Evolutionary conservation across 1,140 invertebrate genomes (phyloP).

Genomic region (Phortica variegata): DNA sequence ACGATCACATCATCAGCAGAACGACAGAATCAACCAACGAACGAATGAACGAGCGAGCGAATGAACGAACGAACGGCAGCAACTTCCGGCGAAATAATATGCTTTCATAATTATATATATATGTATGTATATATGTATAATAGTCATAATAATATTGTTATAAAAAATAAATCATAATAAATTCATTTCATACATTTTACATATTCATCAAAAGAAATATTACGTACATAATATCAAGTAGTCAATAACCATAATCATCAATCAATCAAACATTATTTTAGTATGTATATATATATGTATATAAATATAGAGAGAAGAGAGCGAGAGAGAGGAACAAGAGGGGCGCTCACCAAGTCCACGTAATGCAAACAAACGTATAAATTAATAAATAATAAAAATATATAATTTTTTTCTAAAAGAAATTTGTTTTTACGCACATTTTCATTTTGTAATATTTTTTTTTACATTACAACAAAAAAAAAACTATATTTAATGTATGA

Average conservation of each 20-base stretch:
- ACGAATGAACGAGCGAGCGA: slow-evolving; percentile 34
- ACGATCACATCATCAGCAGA: slow-evolving; percentile 50
- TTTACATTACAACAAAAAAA: neutral
- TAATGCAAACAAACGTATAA: slow-evolving; percentile 36
- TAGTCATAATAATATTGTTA: slow-evolving; percentile 26
- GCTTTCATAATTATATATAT: slow-evolving; percentile 4
- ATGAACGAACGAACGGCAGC: slow-evolving; percentile 18
- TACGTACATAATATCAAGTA: slow-evolving; percentile 38
- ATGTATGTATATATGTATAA: slow-evolving; percentile 14
- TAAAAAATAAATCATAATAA: slow-evolving; percentile 48
- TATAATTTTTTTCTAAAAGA: slow-evolving; percentile 3
- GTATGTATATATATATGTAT: slow-evolving; percentile 35
- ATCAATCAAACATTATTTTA: slow-evolving; percentile 33
- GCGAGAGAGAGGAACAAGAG: slow-evolving; percentile 34
- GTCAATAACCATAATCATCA: slow-evolving; percentile 43
- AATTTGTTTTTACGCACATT: neutral
- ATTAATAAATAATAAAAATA: slow-evolving; percentile 11
- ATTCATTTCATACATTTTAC: slow-evolving; percentile 52
- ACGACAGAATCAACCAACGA: slow-evolving; percentile 26
- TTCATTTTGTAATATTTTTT: neutral
- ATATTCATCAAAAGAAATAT: slow-evolving; percentile 44
- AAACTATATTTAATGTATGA: neutral
- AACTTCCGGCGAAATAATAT: slow-evolving; percentile 34
- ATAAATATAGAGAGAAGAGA: slow-evolving; percentile 33
- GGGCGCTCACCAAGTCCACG: slow-evolving; percentile 45